Percentiles rank a stretch among this genome's conserved stretches.
Evolutionary conservation across 2,888 invertebrate species (phyloP).

Genomic region (Drosophila borborema): DNA sequence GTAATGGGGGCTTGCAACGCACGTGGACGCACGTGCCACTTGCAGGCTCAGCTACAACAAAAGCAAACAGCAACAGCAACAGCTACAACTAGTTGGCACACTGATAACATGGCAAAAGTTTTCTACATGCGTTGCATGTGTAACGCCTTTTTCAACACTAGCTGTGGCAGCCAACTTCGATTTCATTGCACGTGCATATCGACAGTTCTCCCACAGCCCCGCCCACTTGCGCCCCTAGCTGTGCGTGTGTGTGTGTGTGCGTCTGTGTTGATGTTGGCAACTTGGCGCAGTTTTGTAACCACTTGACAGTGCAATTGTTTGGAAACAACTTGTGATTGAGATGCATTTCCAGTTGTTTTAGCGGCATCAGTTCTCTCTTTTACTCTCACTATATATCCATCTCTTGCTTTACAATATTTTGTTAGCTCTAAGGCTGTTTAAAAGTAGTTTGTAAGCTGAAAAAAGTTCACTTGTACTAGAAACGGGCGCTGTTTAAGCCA

Average conservation of each 20-base stretch:
- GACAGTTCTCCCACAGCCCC: conserved; percentile 28
- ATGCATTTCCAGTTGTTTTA: conserved; percentile 48
- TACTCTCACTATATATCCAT: background rate
- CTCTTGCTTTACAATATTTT: background rate
- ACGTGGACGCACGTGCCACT: conserved; percentile 71
- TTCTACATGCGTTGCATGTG: conserved; percentile 63
- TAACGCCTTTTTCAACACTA: conserved; percentile 66
- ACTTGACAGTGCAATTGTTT: conserved; percentile 84
- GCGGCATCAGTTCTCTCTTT: background rate
- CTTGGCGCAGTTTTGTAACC: conserved; percentile 74
- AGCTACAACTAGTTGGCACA: conserved; percentile 38
- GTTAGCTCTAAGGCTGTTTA: background rate
- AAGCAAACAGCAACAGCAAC: conserved; percentile 25
- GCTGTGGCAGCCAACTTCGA: conserved; percentile 56
- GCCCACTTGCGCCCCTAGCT: background rate
- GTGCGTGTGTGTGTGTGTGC: background rate
- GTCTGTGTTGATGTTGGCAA: conserved; percentile 49
- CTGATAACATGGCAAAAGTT: conserved; percentile 75
- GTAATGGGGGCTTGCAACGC: conserved; percentile 54
- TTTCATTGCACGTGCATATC: conserved; percentile 73
- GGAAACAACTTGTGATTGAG: conserved; percentile 79
- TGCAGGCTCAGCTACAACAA: conserved; percentile 49
- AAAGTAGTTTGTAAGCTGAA: conserved; percentile 11
- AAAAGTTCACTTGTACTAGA: conserved; percentile 19
- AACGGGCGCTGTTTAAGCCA: background rate